Percentiles rank a stretch among this genome's conserved stretches.
phyloP scores from a whole-genome alignment of 2,888 invertebrate species.

The Andrena flavipes region DNA sequence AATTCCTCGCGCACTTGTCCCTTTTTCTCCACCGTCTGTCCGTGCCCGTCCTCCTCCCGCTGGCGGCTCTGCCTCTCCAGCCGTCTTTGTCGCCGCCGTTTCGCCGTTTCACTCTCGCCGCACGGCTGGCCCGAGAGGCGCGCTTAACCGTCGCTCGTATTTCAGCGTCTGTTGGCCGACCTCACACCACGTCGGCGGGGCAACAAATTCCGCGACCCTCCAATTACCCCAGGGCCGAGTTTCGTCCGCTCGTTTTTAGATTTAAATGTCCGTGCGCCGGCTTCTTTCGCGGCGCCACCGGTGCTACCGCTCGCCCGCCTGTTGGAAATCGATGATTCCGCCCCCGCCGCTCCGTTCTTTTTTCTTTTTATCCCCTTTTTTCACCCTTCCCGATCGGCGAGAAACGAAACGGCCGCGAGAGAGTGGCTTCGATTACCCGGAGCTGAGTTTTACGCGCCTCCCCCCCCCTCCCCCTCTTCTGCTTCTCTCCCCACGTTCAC shows the following conservation, averaged over 20 bases:
- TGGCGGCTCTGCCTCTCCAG: constrained; percentile 25
- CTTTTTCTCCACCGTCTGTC: constrained; percentile 50
- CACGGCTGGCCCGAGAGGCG: constrained; percentile 79
- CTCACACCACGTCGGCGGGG: constrained; percentile 71
- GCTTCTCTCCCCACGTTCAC: not conserved
- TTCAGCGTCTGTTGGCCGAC: constrained; percentile 70
- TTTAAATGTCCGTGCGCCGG: constrained; percentile 76
- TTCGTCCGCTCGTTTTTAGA: constrained; percentile 78
- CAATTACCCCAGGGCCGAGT: constrained; percentile 80
- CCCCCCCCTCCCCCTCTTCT: not conserved
- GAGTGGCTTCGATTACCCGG: constrained; percentile 64
- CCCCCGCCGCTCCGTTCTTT: constrained; percentile 73
- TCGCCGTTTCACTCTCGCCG: constrained; percentile 80
- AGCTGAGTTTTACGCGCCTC: constrained; percentile 46
- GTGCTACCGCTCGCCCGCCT: constrained; percentile 54
- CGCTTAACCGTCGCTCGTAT: constrained; percentile 79
- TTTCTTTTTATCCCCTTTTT: constrained; percentile 33
- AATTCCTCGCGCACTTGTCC: constrained; percentile 62
- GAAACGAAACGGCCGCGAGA: constrained; percentile 67
- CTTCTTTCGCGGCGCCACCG: constrained; percentile 79
- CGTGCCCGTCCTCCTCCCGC: constrained; percentile 20
- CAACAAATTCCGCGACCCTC: constrained; percentile 81
- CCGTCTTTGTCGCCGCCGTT: constrained; percentile 31
- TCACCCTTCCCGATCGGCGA: constrained; percentile 53
- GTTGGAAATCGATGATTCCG: constrained; percentile 71